A percentile compares a stretch with the other conserved stretches of the same genome.
These are phyloP conservation scores for Anticlea derivata DNA, from an alignment of 2,888 invertebrate genomes.

Conservation along the genomic window DNA sequence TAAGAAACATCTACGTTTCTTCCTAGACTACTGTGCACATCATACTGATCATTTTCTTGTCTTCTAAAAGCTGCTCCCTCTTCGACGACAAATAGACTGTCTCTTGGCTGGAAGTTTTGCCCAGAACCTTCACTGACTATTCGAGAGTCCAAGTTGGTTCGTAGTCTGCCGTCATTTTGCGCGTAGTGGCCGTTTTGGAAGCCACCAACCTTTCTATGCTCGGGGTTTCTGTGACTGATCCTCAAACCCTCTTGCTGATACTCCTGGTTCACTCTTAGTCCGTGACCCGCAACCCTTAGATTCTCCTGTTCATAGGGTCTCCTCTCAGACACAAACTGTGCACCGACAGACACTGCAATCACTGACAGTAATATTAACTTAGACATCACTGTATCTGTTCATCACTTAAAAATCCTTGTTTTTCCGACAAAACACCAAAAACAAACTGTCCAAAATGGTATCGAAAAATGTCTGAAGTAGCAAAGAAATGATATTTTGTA, in stretches of 20 bases:
- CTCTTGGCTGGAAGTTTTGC: conserved; percentile 7
- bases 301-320: background rate
- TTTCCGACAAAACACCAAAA: background rate
- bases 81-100: conserved; percentile 9
- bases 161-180: conserved; percentile 12
- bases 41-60: background rate
- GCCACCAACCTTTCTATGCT: conserved; percentile 3
- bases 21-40: conserved; percentile 18
- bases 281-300: background rate
- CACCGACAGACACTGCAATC: conserved; percentile 20
- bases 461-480: background rate
- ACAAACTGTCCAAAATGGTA: background rate
- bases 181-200: conserved; percentile 23
- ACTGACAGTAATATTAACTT: conserved; percentile 18
- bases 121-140: background rate
- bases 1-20: background rate
- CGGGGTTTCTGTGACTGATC: background rate
- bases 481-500: too few relatives aligned
- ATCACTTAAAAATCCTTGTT: conserved; percentile 18
- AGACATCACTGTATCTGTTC: conserved; percentile 23
- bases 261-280: background rate
- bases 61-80: conserved; percentile 22
- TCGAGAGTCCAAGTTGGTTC: conserved; percentile 19
- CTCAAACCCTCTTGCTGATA: background rate
- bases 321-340: conserved; percentile 22